These are phyloP conservation scores for Amphipoea lucens DNA, from an alignment of 2,888 invertebrate species.

Conservation along the genomic window DNA sequence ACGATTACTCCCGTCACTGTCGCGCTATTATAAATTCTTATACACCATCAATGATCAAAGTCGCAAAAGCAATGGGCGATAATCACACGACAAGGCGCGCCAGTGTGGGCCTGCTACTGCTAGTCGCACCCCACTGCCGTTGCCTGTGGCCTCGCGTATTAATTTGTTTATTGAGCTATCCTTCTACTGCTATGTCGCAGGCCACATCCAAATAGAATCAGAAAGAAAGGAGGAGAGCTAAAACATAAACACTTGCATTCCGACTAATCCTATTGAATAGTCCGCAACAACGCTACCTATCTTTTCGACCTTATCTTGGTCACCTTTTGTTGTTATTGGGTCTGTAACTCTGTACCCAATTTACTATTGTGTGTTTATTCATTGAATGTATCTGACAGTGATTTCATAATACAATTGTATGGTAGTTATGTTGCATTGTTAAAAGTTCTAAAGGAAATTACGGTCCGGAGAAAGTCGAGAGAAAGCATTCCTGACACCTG, in stretches of 20 bases:
- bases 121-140: not conserved
- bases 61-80: not conserved
- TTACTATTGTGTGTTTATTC: constrained; percentile 13
- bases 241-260: constrained; percentile 1
- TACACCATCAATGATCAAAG: not conserved
- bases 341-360: not conserved
- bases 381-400: constrained; percentile 9
- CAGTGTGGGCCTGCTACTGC: not conserved
- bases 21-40: not conserved
- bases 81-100: not conserved
- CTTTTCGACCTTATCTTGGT: constrained; percentile 9
- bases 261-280: not conserved
- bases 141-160: not conserved
- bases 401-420: constrained; percentile 8
- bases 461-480: not conserved
- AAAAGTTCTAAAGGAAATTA: constrained; percentile 27
- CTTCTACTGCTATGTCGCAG: not conserved
- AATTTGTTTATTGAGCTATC: constrained; percentile 11
- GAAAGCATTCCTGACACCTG: not conserved
- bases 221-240: not conserved
- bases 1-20: not conserved
- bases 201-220: not conserved
- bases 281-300: constrained; percentile 31
- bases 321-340: constrained; percentile 3
- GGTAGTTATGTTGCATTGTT: constrained; percentile 49